Evolutionary conservation across 2,888 invertebrate genomes (phyloP).

Genomic region (Villa cingulata): DNA sequence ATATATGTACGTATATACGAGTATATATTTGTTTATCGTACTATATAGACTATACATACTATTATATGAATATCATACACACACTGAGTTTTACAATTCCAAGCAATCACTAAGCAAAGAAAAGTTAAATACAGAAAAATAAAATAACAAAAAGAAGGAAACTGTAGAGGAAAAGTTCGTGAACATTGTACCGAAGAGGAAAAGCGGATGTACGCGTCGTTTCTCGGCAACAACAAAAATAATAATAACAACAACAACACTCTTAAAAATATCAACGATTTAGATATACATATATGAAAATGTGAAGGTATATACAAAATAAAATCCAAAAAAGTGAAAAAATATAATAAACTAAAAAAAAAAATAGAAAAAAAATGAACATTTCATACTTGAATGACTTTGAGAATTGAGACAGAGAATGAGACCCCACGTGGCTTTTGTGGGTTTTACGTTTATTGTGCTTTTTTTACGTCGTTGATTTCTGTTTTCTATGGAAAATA

Average conservation of each 20-base stretch:
- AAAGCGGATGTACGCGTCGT: conserved; percentile 13
- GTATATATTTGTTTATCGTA: too few species aligned
- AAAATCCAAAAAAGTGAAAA: background rate
- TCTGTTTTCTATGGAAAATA: background rate
- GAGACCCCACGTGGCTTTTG: conserved; percentile 4
- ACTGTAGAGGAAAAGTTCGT: conserved; percentile 7
- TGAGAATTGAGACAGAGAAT: background rate
- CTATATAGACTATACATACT: background rate
- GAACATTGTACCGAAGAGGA: conserved; percentile 6
- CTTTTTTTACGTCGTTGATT: background rate
- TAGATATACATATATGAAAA: background rate
- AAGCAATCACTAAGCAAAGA: conserved; percentile 1
- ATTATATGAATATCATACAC: background rate
- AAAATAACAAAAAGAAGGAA: conserved; percentile 2
- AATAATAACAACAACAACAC: too few species aligned
- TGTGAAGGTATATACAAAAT: background rate
- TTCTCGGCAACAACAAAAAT: conserved; percentile 7
- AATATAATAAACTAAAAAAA: background rate
- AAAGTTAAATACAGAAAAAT: conserved; percentile 1
- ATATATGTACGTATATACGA: background rate
- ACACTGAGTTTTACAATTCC: background rate
- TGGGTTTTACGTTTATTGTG: background rate
- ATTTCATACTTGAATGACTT: conserved; percentile 8
- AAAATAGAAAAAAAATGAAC: conserved; percentile 6
- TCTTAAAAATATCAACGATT: background rate